phyloP scores from a whole-genome alignment of 2,113 vertebrate genomes.

The Percina caprodes region DNA sequence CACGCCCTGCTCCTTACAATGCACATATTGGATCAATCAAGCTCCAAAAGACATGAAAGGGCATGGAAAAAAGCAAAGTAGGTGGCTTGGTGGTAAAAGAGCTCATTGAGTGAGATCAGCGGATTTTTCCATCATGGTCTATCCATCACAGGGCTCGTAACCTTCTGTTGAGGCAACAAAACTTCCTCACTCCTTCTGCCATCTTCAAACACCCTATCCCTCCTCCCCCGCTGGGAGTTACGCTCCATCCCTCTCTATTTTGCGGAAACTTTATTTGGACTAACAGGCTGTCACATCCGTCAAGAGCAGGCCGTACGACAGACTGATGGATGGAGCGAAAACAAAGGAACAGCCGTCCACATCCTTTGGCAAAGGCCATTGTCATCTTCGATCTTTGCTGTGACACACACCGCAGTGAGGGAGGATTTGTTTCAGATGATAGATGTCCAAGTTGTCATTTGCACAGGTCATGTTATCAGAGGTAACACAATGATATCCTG shows the following conservation, averaged over 20 bases:
- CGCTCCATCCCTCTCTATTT: conserved; percentile 57
- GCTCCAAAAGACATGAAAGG: conserved; percentile 24
- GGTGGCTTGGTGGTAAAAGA: conserved; percentile 6
- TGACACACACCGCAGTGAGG: background rate
- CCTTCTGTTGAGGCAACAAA: conserved; percentile 54
- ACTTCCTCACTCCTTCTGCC: conserved; percentile 37
- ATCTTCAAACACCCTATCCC: conserved; percentile 24
- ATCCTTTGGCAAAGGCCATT: conserved; percentile 11
- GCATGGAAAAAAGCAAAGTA: conserved; percentile 17
- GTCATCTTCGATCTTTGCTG: conserved; percentile 17
- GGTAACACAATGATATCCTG: conserved; percentile 1
- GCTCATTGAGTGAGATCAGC: conserved; percentile 48
- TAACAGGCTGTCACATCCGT: conserved; percentile 62
- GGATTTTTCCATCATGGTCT: conserved; percentile 34
- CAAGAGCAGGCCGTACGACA: conserved; percentile 21
- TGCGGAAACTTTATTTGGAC: conserved; percentile 70
- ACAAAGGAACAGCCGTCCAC: conserved; percentile 31
- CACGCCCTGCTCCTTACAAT: conserved; percentile 8
- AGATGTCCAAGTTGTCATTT: conserved; percentile 30
- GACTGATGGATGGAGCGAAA: conserved; percentile 59
- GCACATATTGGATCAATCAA: conserved; percentile 26
- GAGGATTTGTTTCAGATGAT: conserved; percentile 32
- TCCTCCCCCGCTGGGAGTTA: conserved; percentile 6
- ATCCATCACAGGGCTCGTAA: conserved; percentile 62
- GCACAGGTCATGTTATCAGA: conserved; percentile 25